Evolutionary conservation across 2,888 invertebrate genomes (phyloP).

Genomic region (Crocallis elinguaria): DNA sequence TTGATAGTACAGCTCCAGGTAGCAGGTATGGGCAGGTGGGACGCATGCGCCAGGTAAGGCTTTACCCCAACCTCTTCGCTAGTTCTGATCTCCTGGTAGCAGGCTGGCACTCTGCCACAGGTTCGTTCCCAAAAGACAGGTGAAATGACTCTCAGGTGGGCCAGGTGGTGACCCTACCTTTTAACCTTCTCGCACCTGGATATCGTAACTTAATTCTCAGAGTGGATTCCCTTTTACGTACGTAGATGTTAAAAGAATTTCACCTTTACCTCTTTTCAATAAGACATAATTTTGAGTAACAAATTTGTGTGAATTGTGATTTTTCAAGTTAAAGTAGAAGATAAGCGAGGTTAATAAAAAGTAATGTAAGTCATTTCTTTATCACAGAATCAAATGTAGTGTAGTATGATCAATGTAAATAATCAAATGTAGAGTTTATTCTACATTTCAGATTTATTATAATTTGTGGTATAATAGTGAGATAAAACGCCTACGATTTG

Average conservation of each 20-base stretch:
- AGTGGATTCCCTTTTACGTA: not conserved
- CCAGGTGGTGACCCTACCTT: conserved; percentile 60
- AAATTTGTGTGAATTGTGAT: not conserved
- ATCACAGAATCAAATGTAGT: no score
- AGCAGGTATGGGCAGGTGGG: conserved; percentile 75
- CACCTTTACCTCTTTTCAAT: not conserved
- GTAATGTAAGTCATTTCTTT: no score
- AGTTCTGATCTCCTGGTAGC: conserved; percentile 70
- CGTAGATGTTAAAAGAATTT: not conserved
- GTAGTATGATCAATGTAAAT: no score
- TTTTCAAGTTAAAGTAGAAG: not conserved
- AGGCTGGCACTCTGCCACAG: conserved; percentile 85
- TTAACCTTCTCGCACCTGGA: conserved; percentile 29
- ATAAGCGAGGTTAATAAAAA: not conserved
- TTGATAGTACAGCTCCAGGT: conserved; percentile 48
- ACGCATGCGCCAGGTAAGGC: conserved; percentile 80
- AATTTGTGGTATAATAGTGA: no score
- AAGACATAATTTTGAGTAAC: not conserved
- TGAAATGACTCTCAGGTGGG: conserved; percentile 61
- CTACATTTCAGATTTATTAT: no score
- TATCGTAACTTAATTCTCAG: conserved; percentile 5
- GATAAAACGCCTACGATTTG: no score
- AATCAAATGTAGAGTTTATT: no score
- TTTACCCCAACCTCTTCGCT: conserved; percentile 51
- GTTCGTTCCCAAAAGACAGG: conserved; percentile 77